Evolutionary conservation across 2,888 invertebrate species (phyloP).

Genomic region (Ophioninae sp.): DNA sequence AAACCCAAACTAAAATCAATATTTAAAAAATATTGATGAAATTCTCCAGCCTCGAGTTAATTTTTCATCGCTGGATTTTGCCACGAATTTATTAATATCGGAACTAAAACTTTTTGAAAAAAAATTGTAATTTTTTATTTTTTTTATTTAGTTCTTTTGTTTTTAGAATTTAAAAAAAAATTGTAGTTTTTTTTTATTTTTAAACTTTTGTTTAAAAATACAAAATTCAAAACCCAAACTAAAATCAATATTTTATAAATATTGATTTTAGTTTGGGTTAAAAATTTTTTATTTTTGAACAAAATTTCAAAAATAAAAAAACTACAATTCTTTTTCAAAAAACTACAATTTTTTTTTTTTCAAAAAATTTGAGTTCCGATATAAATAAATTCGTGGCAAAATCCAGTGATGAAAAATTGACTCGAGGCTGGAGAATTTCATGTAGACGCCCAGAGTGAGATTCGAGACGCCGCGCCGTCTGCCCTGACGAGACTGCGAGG

Average conservation of each 20-base stretch:
- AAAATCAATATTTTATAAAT: too few species aligned
- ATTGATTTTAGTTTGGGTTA: too few species aligned
- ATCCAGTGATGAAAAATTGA: slow-evolving; percentile 34
- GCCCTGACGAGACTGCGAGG: slow-evolving; percentile 78
- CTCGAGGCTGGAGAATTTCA: slow-evolving; percentile 40
- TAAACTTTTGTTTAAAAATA: too few species aligned
- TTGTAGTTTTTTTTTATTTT: too few species aligned
- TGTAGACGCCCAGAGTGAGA: slow-evolving; percentile 28
- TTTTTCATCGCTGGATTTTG: slow-evolving; percentile 34
- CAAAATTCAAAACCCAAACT: too few species aligned
- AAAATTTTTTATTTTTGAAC: too few species aligned
- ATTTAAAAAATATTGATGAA: slow-evolving; percentile 1
- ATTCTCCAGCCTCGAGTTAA: slow-evolving; percentile 29
- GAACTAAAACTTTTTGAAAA: neutral
- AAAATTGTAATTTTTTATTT: too few species aligned
- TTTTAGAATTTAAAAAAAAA: too few species aligned
- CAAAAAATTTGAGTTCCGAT: neutral
- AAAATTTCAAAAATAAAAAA: too few species aligned
- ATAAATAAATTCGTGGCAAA: neutral
- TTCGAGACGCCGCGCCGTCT: slow-evolving; percentile 77
- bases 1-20: too few species aligned
- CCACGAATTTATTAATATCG: neutral
- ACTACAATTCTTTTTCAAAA: too few species aligned
- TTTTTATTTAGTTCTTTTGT: too few species aligned
- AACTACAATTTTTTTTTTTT: neutral